Evolutionary conservation across 2,888 invertebrate species (phyloP), one percentile per base, ranked within the genome.

Genomic region (Exocentrus adspersus): DNA sequence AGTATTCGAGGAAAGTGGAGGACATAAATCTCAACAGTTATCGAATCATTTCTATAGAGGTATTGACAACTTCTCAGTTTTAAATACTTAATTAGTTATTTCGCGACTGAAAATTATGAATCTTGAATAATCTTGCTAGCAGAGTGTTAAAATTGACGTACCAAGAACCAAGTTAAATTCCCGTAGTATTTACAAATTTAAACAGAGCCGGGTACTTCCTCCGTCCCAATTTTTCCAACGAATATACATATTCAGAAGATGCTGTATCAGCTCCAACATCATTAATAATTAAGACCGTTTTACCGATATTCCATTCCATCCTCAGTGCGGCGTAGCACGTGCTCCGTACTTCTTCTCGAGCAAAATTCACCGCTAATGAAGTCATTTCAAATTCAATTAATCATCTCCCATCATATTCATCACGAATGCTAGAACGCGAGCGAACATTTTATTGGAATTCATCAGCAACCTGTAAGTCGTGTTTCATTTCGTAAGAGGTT

Each of bases 1-100:
- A 28, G 54, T 54, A 54, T 54, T 54, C 54, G 28, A 16, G 21
- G 43, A 54, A 54, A 54, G 43, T 42, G 54, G 54, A 16, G n/a
- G n/a, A 54, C 54, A 54, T 54, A 54, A 54, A 54, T 54, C 54
- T 54, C 12, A n/a, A 4, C 17, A 16, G n/a, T n/a, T 43, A 9
- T 43, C 53, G 53, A 14, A 41, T 53, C 21, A 16, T 53, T 53
- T 53, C 24, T 53, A 53, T 53, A 24, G 41, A 21, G 53, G 53
- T 12, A 53, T 53, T 53, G n/a, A n/a, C n/a, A n/a, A n/a, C n/a
- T n/a, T n/a, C n/a, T n/a, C n/a, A n/a, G n/a, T n/a, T n/a, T n/a
- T n/a, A n/a, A n/a, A n/a, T n/a, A n/a, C n/a, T n/a, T n/a, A n/a
- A n/a, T n/a, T n/a, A n/a, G n/a, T n/a, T n/a, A n/a, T n/a, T n/a